phyloP scores from a whole-genome alignment of 2,797 vertebrate species.

The Eulemur albifrons region DNA sequence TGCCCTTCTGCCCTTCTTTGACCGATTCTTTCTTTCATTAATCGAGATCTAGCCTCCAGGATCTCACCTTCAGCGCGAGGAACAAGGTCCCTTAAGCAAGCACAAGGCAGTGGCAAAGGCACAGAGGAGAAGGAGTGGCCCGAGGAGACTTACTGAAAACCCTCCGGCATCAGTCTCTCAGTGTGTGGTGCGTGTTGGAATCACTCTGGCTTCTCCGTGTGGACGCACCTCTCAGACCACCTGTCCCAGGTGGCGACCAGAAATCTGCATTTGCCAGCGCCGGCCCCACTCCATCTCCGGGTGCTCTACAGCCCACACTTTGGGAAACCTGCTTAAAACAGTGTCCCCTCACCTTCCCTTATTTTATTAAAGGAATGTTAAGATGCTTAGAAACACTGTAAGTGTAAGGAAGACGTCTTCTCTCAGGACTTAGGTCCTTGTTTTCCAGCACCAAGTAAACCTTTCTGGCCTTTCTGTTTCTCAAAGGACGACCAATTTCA shows the following conservation, averaged over 20 bases:
- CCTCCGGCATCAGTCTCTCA: not conserved
- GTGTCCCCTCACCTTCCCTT: not conserved
- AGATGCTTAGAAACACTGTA: not conserved
- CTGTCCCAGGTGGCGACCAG: not conserved
- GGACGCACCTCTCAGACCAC: too few relatives aligned
- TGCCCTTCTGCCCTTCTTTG: not conserved
- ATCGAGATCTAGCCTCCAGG: not conserved
- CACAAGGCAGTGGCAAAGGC: not conserved
- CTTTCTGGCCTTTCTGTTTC: not conserved
- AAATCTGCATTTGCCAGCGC: not conserved
- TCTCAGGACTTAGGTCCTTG: not conserved
- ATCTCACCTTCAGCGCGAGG: not conserved
- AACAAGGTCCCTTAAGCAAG: not conserved
- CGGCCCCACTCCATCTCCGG: not conserved
- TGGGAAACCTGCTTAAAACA: not conserved
- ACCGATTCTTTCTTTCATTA: not conserved
- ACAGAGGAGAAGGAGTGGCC: not conserved
- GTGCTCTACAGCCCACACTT: too few relatives aligned
- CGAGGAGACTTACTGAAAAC: not conserved
- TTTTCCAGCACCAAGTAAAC: not conserved
- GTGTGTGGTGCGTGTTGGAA: accelerated
- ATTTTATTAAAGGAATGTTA: not conserved
- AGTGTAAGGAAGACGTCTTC: not conserved
- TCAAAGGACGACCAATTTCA: not conserved
- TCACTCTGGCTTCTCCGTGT: accelerated